Evolutionary conservation across 2,113 vertebrate genomes (phyloP).

Genomic region (Rhadina sibilatrix): DNA sequence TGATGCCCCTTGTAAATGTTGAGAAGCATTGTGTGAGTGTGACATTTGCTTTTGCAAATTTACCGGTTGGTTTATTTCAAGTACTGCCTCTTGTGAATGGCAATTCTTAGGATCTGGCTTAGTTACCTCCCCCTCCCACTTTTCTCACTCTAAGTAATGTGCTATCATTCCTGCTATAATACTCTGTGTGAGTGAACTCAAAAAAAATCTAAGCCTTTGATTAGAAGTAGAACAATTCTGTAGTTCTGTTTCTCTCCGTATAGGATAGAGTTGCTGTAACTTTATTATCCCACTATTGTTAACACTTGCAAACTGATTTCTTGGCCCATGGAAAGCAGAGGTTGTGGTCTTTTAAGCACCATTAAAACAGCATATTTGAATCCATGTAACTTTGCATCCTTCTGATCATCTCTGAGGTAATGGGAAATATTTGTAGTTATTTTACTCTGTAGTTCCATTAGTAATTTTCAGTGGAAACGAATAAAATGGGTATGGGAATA

Average conservation of each 20-base stretch:
- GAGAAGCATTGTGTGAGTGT: not conserved
- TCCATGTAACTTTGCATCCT: not conserved
- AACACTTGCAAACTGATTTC: not conserved
- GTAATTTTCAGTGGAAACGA: not conserved
- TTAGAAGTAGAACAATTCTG: not conserved
- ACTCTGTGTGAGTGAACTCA: not conserved
- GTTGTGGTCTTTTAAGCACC: not conserved
- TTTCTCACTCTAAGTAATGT: not conserved
- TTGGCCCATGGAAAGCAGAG: not conserved
- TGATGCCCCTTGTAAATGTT: not conserved
- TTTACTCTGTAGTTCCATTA: not conserved
- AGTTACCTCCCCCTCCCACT: not conserved
- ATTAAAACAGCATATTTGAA: not conserved
- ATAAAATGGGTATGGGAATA: not conserved
- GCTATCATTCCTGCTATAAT: not conserved
- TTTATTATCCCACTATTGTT: not conserved
- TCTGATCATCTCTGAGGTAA: not conserved
- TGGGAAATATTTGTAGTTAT: not conserved
- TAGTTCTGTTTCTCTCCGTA: not conserved
- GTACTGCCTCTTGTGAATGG: not conserved
- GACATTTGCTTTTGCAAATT: not conserved
- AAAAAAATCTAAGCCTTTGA: not conserved
- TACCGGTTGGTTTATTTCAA: not conserved
- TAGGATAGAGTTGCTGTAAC: not conserved
- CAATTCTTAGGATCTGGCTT: not conserved